Conservation (phyloP, 2,797 vertebrate genomes). For the Gymnothorax javanicus region DNA sequence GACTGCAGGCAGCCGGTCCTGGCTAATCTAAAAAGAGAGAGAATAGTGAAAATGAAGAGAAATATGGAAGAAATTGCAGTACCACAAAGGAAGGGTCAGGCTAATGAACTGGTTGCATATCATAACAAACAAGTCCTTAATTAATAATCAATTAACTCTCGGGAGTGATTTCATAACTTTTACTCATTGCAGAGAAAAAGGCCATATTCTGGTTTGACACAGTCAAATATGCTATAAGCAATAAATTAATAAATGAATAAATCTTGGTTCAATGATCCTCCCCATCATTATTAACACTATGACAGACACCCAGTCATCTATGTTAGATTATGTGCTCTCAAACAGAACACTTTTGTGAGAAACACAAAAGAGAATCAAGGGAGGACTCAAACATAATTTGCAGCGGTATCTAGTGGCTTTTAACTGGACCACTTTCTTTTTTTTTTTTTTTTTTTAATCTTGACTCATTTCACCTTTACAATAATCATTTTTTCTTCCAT, state of each 20-base stretch:
- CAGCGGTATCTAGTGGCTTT: not conserved
- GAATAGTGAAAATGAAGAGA: not conserved
- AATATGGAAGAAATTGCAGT: not conserved
- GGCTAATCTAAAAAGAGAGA: not conserved
- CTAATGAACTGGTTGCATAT: not conserved
- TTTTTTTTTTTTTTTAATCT: not conserved
- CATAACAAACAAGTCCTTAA: not conserved
- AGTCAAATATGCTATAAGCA: not conserved
- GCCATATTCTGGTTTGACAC: not conserved
- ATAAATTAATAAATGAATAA: not conserved
- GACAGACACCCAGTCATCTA: conserved; percentile 13
- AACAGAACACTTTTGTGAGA: not conserved
- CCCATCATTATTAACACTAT: not conserved
- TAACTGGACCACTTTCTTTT: not conserved
- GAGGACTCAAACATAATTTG: not conserved
- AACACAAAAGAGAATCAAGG: not conserved
- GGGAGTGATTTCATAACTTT: not conserved
- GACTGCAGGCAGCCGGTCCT: not conserved
- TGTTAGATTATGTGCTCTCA: not conserved
- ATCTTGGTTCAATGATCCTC: not conserved
- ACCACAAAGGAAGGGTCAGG: not conserved
- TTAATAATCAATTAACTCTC: not conserved
- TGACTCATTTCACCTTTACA: conserved; percentile 46
- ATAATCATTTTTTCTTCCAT: conserved; percentile 40
- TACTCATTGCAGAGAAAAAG: not conserved